phyloP scores from a whole-genome alignment of 2,888 invertebrate species.

The Dichetophora obliterata region DNA sequence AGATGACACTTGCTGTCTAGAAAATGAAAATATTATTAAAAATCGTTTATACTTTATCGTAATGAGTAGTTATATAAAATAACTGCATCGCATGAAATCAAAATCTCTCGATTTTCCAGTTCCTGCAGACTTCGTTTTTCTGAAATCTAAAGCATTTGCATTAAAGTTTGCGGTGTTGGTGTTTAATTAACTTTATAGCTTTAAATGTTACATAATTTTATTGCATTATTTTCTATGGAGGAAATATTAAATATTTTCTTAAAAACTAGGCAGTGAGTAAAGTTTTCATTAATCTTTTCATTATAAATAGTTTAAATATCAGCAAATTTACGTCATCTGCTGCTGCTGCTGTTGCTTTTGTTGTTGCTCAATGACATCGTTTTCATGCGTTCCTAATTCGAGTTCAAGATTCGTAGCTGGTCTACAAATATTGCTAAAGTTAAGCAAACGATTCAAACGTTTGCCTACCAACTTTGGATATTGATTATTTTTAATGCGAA shows the following conservation, averaged over 20 bases:
- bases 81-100: neutral
- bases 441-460: slow-evolving; percentile 76
- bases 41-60: neutral
- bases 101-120: neutral
- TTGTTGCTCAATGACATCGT: slow-evolving; percentile 2
- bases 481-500: slow-evolving; percentile 81
- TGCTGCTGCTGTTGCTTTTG: no score
- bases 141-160: no score
- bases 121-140: no score
- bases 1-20: neutral
- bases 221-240: neutral
- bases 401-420: slow-evolving; percentile 42
- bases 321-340: neutral
- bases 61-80: neutral
- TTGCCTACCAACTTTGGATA: slow-evolving; percentile 87
- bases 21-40: neutral
- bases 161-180: no score
- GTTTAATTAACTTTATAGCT: neutral
- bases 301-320: neutral
- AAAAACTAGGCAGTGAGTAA: slow-evolving; percentile 7
- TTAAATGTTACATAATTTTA: neutral
- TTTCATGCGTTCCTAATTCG: neutral
- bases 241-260: slow-evolving; percentile 9
- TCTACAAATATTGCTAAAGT: slow-evolving; percentile 56
- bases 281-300: neutral